Percentiles rank a stretch among this genome's conserved stretches.
Conservation (phyloP, 2,888 invertebrate genomes). For the Chalcis sispes region DNA sequence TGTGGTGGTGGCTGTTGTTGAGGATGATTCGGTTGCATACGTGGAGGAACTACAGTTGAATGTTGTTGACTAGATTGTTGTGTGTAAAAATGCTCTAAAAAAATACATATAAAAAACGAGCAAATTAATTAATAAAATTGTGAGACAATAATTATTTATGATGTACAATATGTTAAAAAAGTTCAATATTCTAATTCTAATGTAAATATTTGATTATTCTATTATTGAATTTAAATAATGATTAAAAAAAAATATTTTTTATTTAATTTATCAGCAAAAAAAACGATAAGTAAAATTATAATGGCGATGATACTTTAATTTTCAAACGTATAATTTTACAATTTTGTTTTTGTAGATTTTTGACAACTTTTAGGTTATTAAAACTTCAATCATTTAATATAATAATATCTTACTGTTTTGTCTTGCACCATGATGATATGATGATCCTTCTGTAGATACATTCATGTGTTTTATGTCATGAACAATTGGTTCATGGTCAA, state of each 20-base stretch:
- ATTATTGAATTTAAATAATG: too few relatives aligned
- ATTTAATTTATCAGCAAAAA: not conserved
- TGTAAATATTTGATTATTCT: too few relatives aligned
- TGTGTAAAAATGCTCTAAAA: slow-evolving; percentile 71
- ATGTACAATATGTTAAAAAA: not conserved
- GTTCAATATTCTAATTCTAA: not conserved
- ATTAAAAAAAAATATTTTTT: slow-evolving; percentile 11
- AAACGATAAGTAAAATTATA: slow-evolving; percentile 19
- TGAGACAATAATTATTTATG: not conserved
- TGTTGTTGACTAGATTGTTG: slow-evolving; percentile 71
- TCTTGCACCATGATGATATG: slow-evolving; percentile 68
- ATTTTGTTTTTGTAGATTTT: too few relatives aligned
- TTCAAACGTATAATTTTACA: not conserved
- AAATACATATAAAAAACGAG: not conserved
- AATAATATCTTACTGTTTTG: slow-evolving; percentile 67
- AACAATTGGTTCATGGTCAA: slow-evolving; percentile 68
- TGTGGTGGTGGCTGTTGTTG: slow-evolving; percentile 65
- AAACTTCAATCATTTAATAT: not conserved
- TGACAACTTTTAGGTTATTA: too few relatives aligned
- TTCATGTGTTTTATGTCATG: slow-evolving; percentile 71
- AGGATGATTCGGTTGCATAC: slow-evolving; percentile 74
- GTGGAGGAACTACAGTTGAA: slow-evolving; percentile 69
- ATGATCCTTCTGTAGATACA: slow-evolving; percentile 65
- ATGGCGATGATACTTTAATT: too few relatives aligned
- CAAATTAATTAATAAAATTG: not conserved